These are phyloP conservation scores for Rhynchophorus ferrugineus DNA, from an alignment of 1,140 invertebrate species.

Conservation along the genomic window DNA sequence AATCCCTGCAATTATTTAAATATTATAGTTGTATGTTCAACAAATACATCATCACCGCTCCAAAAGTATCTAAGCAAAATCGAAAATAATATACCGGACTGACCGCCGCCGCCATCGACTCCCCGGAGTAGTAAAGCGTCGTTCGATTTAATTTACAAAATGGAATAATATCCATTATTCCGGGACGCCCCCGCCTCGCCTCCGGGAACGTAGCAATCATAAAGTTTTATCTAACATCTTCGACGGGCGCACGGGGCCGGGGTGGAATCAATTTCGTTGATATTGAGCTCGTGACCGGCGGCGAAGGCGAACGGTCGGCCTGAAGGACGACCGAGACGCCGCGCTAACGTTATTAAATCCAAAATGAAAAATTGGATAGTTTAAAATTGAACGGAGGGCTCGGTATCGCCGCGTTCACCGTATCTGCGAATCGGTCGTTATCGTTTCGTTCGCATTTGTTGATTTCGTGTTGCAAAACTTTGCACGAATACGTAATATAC, in stretches of 20 bases:
- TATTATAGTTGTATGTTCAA: too few relatives aligned
- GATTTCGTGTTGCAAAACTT: too few relatives aligned
- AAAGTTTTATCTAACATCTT: neutral
- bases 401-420: neutral
- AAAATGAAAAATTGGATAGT: slow-evolving; percentile 42
- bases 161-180: neutral
- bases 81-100: too few relatives aligned
- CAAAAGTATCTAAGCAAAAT: too few relatives aligned
- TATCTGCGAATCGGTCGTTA: too few relatives aligned
- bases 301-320: slow-evolving; percentile 8
- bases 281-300: slow-evolving; percentile 36
- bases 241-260: neutral
- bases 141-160: neutral
- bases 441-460: too few relatives aligned
- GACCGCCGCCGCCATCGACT: too few relatives aligned
- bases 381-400: slow-evolving; percentile 37
- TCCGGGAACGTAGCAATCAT: neutral
- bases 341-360: slow-evolving; percentile 41
- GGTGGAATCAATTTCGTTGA: slow-evolving; percentile 36
- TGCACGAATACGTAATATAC: too few relatives aligned
- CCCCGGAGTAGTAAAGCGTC: too few relatives aligned
- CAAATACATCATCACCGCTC: too few relatives aligned
- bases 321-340: neutral
- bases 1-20: too few relatives aligned
- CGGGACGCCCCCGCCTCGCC: too few relatives aligned